These are phyloP conservation scores for Limnephilus rhombicus DNA, from an alignment of 2,888 invertebrate genomes.

Conservation along the genomic window DNA sequence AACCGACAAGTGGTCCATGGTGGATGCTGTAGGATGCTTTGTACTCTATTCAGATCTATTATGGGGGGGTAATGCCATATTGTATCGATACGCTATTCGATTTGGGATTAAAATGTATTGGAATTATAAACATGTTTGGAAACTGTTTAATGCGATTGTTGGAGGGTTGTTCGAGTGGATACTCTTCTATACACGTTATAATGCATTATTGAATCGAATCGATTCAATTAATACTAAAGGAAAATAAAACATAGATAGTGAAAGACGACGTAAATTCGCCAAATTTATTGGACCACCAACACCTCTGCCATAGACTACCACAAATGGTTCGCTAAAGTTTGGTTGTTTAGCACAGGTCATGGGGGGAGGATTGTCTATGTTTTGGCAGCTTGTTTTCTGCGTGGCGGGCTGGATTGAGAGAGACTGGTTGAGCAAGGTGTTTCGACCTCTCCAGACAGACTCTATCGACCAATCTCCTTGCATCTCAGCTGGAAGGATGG, in stretches of 20 bases:
- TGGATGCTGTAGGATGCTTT: neutral
- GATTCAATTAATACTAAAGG: too few relatives aligned
- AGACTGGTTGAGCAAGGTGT: too few relatives aligned
- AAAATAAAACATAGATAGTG: neutral
- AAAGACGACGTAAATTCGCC: neutral
- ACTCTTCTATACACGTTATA: neutral
- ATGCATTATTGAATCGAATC: neutral
- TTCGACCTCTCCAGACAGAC: too few relatives aligned
- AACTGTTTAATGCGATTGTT: neutral
- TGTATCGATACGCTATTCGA: conserved; percentile 34
- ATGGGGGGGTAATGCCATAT: neutral
- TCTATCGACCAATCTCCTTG: too few relatives aligned
- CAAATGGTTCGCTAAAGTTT: too few relatives aligned
- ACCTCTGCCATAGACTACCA: too few relatives aligned
- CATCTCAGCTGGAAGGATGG: too few relatives aligned
- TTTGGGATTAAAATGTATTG: conserved; percentile 16
- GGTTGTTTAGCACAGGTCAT: too few relatives aligned
- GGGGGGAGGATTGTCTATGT: too few relatives aligned
- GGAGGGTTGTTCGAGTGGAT: conserved; percentile 2
- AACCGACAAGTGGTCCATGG: conserved; percentile 17
- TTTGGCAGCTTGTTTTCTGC: too few relatives aligned
- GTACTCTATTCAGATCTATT: conserved; percentile 4
- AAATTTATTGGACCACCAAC: too few relatives aligned
- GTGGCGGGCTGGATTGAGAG: too few relatives aligned
- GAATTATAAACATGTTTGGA: conserved; percentile 30